Percentiles rank a stretch among this genome's conserved stretches.
Evolutionary conservation across 2,113 vertebrate species (phyloP).

Genomic region (Apodemus sylvaticus): DNA sequence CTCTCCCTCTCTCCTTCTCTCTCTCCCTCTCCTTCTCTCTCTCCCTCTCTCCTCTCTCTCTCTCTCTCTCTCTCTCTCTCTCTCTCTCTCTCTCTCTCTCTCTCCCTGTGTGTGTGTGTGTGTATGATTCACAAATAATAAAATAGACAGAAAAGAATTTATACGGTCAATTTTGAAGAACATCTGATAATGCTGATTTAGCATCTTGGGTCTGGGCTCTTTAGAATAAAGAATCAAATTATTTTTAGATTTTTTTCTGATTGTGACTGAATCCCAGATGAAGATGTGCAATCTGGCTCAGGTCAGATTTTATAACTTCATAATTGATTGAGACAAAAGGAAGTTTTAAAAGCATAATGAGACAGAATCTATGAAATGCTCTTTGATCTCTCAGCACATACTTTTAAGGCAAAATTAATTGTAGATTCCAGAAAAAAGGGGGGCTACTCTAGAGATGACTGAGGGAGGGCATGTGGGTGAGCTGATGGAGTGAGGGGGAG

Average conservation of each 20-base stretch:
- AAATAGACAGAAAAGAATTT: neutral
- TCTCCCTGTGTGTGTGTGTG: too few relatives aligned
- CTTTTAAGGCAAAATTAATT: slow-evolving; percentile 75
- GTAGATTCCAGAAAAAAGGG: slow-evolving; percentile 20
- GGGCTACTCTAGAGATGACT: neutral
- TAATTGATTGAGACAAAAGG: slow-evolving; percentile 67
- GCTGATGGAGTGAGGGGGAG: neutral
- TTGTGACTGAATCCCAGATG: slow-evolving; percentile 26
- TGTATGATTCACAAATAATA: neutral
- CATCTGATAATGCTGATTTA: slow-evolving; percentile 2
- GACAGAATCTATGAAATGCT: slow-evolving; percentile 69
- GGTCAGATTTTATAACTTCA: slow-evolving; percentile 68
- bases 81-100: neutral
- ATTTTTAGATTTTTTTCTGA: slow-evolving; percentile 41
- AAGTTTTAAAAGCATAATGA: slow-evolving; percentile 67
- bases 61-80: neutral
- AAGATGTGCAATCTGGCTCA: slow-evolving; percentile 1
- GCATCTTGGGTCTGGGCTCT: neutral
- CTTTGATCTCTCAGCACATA: slow-evolving; percentile 64
- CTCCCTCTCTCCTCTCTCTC: too few relatives aligned
- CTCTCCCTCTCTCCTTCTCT: neutral
- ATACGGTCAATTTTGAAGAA: neutral
- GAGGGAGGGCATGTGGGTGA: neutral
- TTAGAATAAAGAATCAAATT: neutral
- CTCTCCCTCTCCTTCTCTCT: neutral